Conservation (phyloP, 2,113 vertebrate species). For the Chlamydotis undulata region DNA sequence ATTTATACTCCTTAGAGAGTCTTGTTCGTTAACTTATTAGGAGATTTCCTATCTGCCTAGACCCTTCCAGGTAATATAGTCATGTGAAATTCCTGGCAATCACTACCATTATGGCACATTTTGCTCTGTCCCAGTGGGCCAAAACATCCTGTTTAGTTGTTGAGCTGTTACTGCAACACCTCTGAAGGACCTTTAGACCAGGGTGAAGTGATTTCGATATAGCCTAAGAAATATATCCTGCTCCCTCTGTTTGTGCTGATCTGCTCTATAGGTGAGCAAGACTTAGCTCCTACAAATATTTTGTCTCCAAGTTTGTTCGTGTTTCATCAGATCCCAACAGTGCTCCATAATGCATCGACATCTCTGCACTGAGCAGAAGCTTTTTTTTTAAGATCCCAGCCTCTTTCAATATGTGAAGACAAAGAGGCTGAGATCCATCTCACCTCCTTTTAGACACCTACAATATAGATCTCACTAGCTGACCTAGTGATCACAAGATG, state of each 20-base stretch:
- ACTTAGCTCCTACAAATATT: not conserved
- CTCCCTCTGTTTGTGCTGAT: not conserved
- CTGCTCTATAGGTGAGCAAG: not conserved
- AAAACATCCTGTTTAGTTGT: constrained; percentile 10
- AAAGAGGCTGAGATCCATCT: not conserved
- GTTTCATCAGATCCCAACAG: not conserved
- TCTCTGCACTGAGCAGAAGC: not conserved
- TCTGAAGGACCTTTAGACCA: not conserved
- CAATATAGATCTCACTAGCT: not conserved
- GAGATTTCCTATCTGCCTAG: not conserved
- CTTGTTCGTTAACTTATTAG: not conserved
- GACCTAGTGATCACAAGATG: not conserved
- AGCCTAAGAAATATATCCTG: not conserved
- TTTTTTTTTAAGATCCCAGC: not conserved
- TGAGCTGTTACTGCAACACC: not conserved
- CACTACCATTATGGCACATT: not conserved
- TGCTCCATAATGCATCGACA: not conserved
- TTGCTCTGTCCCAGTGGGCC: not conserved
- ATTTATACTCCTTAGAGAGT: not conserved
- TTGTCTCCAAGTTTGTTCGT: not conserved
- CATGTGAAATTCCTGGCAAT: constrained; percentile 2
- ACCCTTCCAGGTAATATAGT: not conserved
- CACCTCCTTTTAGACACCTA: not conserved
- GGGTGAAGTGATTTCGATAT: not conserved
- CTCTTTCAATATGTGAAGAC: not conserved